A percentile compares a stretch with the other conserved stretches of the same genome.
These are phyloP conservation scores for Cydia splendana DNA, from an alignment of 1,140 invertebrate genomes.

Conservation along the genomic window DNA sequence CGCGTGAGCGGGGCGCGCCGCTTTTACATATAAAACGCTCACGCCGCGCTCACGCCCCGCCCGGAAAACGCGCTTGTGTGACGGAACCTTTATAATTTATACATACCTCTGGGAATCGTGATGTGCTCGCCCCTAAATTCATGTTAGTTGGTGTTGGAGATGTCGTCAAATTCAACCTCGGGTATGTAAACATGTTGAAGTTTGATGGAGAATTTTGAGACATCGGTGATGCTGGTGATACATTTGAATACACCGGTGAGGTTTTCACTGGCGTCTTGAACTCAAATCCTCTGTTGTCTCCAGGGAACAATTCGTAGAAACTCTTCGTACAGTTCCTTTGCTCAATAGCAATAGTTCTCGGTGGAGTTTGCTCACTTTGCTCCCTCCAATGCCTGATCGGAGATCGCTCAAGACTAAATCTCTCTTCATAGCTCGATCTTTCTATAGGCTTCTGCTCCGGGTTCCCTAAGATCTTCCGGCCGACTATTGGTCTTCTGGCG, in stretches of 20 bases:
- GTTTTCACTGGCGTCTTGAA: slow-evolving; percentile 41
- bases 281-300: slow-evolving; percentile 40
- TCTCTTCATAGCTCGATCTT: slow-evolving; percentile 6
- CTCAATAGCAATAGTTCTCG: slow-evolving; percentile 21
- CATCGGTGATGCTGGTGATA: slow-evolving; percentile 15
- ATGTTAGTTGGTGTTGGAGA: not conserved
- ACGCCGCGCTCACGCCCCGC: too few species aligned
- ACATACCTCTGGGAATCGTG: slow-evolving; percentile 12
- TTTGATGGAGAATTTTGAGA: slow-evolving; percentile 35
- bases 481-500: slow-evolving; percentile 55
- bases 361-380: slow-evolving; percentile 24
- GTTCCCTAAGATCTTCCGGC: slow-evolving; percentile 48
- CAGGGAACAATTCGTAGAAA: slow-evolving; percentile 47
- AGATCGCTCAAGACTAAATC: not conserved
- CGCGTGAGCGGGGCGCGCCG: too few species aligned
- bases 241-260: not conserved
- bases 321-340: slow-evolving; percentile 31
- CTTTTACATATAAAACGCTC: too few species aligned
- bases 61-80: too few species aligned
- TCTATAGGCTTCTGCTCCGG: slow-evolving; percentile 3
- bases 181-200: slow-evolving; percentile 26
- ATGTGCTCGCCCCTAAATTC: slow-evolving; percentile 20
- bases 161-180: not conserved
- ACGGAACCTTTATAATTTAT: not conserved
- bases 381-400: slow-evolving; percentile 4